Conservation (phyloP, 1,140 invertebrate genomes). For the Aphelinus certus region DNA sequence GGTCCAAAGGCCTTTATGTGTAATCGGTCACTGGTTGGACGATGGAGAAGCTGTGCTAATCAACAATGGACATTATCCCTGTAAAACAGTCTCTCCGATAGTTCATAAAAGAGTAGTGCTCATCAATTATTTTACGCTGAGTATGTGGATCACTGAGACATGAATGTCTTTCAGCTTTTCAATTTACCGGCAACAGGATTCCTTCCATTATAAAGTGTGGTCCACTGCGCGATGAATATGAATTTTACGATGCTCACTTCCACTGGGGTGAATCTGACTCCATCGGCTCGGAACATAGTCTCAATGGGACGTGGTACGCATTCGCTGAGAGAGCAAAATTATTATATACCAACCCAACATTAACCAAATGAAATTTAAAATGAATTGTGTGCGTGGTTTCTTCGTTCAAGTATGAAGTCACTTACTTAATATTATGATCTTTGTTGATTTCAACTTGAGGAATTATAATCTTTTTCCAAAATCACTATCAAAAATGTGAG, state of each 20-base stretch:
- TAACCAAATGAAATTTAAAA: too few relatives aligned
- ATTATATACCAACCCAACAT: too few relatives aligned
- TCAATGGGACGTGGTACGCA: slow-evolving; percentile 68
- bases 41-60: slow-evolving; percentile 59
- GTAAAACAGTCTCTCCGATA: slow-evolving; percentile 43
- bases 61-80: slow-evolving; percentile 56
- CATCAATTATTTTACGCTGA: too few relatives aligned
- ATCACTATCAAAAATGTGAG: too few relatives aligned
- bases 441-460: too few relatives aligned
- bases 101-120: too few relatives aligned
- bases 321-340: too few relatives aligned
- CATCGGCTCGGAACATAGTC: slow-evolving; percentile 83
- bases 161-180: slow-evolving; percentile 40
- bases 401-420: too few relatives aligned
- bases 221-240: slow-evolving; percentile 74
- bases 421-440: too few relatives aligned
- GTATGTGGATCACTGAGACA: too few relatives aligned
- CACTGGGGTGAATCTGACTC: slow-evolving; percentile 83
- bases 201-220: slow-evolving; percentile 65
- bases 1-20: slow-evolving; percentile 32
- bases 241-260: slow-evolving; percentile 82
- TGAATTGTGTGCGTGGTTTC: too few relatives aligned
- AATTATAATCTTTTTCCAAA: too few relatives aligned
- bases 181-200: slow-evolving; percentile 45
- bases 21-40: slow-evolving; percentile 55